phyloP scores from a whole-genome alignment of 2,888 invertebrate genomes.

The Leptopterna dolabrata region DNA sequence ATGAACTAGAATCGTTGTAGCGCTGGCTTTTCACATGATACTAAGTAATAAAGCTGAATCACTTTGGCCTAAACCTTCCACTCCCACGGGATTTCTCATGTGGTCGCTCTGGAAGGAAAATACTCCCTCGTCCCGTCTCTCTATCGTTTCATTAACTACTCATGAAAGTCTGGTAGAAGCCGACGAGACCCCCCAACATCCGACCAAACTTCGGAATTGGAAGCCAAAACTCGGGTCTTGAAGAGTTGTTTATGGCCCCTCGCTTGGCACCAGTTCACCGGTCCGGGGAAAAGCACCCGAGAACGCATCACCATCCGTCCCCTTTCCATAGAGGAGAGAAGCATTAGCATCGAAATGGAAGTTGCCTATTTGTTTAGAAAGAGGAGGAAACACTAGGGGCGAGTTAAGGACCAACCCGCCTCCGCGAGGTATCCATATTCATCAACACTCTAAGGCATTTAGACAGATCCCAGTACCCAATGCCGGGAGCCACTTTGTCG shows the following conservation, averaged over 20 bases:
- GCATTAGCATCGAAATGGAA: constrained; percentile 52
- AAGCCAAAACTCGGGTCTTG: not conserved
- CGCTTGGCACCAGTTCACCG: constrained; percentile 3
- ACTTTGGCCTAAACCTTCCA: too few relatives aligned
- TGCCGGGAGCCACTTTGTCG: constrained; percentile 20
- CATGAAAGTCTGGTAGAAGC: not conserved
- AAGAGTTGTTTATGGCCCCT: not conserved
- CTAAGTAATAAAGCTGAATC: too few relatives aligned
- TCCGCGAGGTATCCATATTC: constrained; percentile 43
- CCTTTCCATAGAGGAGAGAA: not conserved
- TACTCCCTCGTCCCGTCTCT: not conserved
- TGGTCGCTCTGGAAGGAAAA: too few relatives aligned
- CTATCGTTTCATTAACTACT: not conserved
- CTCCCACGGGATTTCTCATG: too few relatives aligned
- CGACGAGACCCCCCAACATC: not conserved
- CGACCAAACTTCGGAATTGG: not conserved
- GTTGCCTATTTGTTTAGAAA: constrained; percentile 47
- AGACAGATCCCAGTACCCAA: constrained; percentile 30
- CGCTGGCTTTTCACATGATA: too few relatives aligned
- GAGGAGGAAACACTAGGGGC: constrained; percentile 26
- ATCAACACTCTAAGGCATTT: constrained; percentile 47
- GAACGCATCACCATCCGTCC: not conserved
- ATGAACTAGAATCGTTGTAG: too few relatives aligned
- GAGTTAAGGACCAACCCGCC: constrained; percentile 9
- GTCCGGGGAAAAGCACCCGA: not conserved